Evolutionary conservation across 2,113 vertebrate genomes (phyloP).

Genomic region (Ammodytes dubius): DNA sequence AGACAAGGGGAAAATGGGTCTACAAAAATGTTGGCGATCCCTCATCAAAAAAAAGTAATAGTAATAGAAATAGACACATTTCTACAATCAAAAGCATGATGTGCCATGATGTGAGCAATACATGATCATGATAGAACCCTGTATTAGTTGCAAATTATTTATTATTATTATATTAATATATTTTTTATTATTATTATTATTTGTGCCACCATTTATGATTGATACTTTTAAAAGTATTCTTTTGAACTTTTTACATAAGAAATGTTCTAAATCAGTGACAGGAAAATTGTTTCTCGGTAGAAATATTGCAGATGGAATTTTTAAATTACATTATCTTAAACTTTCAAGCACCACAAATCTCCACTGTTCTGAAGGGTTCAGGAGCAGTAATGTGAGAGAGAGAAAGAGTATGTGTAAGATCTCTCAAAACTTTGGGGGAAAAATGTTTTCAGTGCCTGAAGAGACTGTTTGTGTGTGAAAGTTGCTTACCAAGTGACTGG

Average conservation of each 20-base stretch:
- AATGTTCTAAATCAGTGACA: not conserved
- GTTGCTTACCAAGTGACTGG: constrained; percentile 90
- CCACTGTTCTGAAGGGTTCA: not conserved
- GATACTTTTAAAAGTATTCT: not conserved
- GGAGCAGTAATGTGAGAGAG: not conserved
- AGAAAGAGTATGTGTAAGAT: not conserved
- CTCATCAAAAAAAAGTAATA: not conserved
- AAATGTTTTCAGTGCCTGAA: not conserved
- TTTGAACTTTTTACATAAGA: not conserved
- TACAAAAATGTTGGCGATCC: not conserved
- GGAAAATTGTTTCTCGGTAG: not conserved
- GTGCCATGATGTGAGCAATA: not conserved
- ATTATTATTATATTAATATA: too few species aligned
- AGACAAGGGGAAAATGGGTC: not conserved
- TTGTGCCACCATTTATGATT: not conserved
- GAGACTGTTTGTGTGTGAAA: not conserved
- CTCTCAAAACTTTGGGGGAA: not conserved
- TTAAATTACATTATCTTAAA: not conserved
- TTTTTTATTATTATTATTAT: too few species aligned
- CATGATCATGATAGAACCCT: not conserved
- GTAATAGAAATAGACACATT: too few species aligned
- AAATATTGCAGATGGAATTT: not conserved
- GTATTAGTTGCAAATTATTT: not conserved
- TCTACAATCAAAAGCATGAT: too few species aligned
- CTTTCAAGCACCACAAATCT: not conserved